Percentiles rank a stretch among this genome's conserved stretches.
phyloP scores from a whole-genome alignment of 2,888 invertebrate genomes.

The Metallyticus violacea region DNA sequence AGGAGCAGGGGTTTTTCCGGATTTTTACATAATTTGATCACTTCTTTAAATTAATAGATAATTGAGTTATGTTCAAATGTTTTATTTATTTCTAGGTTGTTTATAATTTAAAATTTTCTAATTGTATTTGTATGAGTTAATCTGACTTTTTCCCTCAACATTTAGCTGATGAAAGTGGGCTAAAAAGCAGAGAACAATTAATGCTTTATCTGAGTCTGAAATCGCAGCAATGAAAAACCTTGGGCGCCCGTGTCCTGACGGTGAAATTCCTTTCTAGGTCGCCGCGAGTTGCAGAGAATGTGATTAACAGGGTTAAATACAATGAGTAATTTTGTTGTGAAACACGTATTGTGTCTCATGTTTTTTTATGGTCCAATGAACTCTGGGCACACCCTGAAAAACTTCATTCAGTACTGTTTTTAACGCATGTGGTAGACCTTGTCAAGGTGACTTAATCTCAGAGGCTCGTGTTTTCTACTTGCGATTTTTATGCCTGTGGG shows the following conservation, averaged over 20 bases:
- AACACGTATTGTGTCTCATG: not conserved
- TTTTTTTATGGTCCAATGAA: not conserved
- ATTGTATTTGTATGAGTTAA: too few species aligned
- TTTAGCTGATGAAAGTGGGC: not conserved
- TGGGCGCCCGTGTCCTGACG: not conserved
- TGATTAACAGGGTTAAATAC: not conserved
- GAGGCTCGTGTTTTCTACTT: too few species aligned
- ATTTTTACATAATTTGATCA: too few species aligned
- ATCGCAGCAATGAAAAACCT: not conserved
- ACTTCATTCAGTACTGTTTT: not conserved
- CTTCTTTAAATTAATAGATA: too few species aligned
- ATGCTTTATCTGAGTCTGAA: not conserved
- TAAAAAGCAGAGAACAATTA: not conserved
- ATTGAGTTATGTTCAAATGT: too few species aligned
- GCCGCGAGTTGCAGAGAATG: not conserved
- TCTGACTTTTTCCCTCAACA: too few species aligned
- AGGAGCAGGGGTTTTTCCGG: too few species aligned
- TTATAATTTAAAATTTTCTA: too few species aligned
- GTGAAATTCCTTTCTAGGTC: not conserved
- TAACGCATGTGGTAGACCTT: not conserved
- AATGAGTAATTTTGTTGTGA: not conserved
- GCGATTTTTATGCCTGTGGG: not conserved
- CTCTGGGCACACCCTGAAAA: not conserved
- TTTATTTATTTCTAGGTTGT: too few species aligned
- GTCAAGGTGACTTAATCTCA: not conserved